Evolutionary conservation across 92 coral and sea anemone genomes (phyloP).

Genomic region (Metridium senile): DNA sequence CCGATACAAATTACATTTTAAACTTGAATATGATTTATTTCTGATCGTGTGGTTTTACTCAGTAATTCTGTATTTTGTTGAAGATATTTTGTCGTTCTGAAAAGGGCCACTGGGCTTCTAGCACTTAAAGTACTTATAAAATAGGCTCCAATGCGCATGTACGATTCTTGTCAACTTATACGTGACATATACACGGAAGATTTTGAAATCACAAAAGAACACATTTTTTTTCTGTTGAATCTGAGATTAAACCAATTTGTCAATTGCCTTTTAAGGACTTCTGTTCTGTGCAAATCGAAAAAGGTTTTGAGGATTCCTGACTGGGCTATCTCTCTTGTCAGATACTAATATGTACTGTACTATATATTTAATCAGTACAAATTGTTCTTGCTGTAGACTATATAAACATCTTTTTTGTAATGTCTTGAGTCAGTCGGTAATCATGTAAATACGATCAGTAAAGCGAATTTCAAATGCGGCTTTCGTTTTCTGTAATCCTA

Average conservation of each 20-base stretch:
- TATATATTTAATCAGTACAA: background rate
- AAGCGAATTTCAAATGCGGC: background rate
- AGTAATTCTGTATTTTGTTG: background rate
- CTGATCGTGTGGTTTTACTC: too few species aligned
- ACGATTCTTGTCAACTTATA: too few species aligned
- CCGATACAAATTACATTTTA: background rate
- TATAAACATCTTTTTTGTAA: background rate
- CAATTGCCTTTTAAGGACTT: too few species aligned
- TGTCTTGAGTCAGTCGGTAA: background rate
- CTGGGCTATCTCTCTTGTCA: background rate
- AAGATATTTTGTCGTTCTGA: background rate
- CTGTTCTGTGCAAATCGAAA: background rate
- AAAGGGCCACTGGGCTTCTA: too few species aligned
- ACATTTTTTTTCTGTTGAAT: too few species aligned
- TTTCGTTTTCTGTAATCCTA: background rate
- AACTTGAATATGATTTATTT: background rate
- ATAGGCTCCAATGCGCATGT: too few species aligned
- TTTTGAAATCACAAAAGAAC: too few species aligned
- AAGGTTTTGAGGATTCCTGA: background rate
- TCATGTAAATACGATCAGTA: background rate
- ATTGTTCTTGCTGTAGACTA: background rate
- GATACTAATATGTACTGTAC: background rate
- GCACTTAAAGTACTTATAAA: too few species aligned
- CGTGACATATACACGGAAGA: too few species aligned
- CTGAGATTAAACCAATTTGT: too few species aligned